Percentiles rank a stretch among this genome's conserved stretches.
phyloP scores from a whole-genome alignment of 2,113 vertebrate genomes.

The Burhinus oedicnemus region DNA sequence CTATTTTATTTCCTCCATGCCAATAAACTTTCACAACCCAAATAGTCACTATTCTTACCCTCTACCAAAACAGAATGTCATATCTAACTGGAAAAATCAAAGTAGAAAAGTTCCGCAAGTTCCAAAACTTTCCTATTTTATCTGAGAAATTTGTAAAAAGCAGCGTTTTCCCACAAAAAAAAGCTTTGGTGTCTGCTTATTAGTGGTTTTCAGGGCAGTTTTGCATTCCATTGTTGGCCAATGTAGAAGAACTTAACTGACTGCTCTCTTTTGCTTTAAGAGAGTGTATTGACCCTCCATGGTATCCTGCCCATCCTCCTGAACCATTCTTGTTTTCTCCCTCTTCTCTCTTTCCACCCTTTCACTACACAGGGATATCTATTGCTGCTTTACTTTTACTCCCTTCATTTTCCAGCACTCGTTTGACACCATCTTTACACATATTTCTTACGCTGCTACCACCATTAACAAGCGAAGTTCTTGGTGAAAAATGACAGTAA shows the following conservation, averaged over 20 bases:
- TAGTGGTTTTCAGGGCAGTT: background rate
- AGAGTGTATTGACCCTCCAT: background rate
- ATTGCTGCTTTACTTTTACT: background rate
- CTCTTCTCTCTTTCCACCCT: background rate
- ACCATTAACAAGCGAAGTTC: background rate
- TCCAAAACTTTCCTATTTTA: background rate
- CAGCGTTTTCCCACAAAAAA: background rate
- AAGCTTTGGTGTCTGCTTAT: background rate
- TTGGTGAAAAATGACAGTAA: background rate
- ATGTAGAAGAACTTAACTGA: background rate
- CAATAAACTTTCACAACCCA: background rate
- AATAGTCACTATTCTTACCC: background rate
- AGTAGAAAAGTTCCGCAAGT: background rate
- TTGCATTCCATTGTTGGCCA: background rate
- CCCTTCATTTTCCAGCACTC: background rate
- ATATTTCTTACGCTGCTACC: background rate
- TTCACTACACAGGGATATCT: background rate
- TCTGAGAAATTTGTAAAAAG: background rate
- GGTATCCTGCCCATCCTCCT: background rate
- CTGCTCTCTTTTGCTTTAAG: background rate
- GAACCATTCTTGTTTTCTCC: background rate
- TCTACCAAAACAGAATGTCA: background rate
- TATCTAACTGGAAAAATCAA: background rate
- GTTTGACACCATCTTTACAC: background rate
- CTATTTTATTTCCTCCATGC: background rate